Evolutionary conservation across 1,140 invertebrate species (phyloP).

Genomic region (Pseudomyrmex cubaensis): DNA sequence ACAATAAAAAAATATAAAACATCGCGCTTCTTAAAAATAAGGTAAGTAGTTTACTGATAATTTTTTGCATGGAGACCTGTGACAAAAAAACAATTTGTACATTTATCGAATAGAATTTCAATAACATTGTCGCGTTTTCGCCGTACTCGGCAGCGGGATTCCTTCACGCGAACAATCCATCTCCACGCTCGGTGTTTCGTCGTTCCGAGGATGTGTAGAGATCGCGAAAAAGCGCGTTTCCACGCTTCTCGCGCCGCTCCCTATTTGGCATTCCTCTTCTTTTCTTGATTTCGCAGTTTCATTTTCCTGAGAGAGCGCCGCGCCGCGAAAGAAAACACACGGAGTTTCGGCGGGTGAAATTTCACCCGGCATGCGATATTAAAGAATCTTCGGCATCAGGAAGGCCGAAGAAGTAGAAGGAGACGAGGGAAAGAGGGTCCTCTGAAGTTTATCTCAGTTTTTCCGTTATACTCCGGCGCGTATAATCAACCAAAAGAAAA

Average conservation of each 20-base stretch:
- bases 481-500: conserved; percentile 48
- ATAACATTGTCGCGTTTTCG: neutral
- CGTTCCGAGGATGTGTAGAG: conserved; percentile 34
- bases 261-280: conserved; percentile 63
- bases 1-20: too few species aligned
- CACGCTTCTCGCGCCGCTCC: conserved; percentile 25
- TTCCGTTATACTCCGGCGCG: conserved; percentile 10
- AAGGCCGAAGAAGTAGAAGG: neutral
- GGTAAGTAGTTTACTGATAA: too few species aligned
- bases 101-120: conserved; percentile 22
- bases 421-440: neutral
- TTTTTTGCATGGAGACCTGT: too few species aligned
- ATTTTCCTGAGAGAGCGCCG: conserved; percentile 77
- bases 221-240: conserved; percentile 55
- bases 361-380: conserved; percentile 59
- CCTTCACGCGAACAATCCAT: conserved; percentile 21
- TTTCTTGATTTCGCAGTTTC: conserved; percentile 70
- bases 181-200: conserved; percentile 17
- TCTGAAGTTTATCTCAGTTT: conserved; percentile 52
- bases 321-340: conserved; percentile 47
- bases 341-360: conserved; percentile 60
- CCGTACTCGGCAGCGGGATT: neutral
- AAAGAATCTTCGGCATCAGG: conserved; percentile 63
- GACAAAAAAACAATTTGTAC: neutral
- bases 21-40: too few species aligned